These are phyloP conservation scores for Baronia brevicornis DNA, from an alignment of 2,888 invertebrate genomes.

Conservation along the genomic window DNA sequence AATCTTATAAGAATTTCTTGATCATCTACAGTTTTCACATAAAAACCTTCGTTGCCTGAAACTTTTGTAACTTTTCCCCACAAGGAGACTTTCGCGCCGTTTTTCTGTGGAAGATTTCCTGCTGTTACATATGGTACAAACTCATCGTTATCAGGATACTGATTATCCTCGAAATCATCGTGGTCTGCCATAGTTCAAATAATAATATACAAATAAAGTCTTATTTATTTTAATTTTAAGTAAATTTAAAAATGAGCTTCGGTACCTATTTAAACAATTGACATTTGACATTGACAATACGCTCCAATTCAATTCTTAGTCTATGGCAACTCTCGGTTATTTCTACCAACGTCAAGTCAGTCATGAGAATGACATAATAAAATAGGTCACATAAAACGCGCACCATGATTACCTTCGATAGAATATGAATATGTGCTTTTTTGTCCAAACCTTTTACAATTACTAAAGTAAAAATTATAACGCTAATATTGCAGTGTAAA, in stretches of 20 bases:
- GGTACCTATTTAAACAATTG: no score
- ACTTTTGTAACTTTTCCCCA: conserved; percentile 69
- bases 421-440: no score
- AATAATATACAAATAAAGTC: neutral
- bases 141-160: conserved; percentile 67
- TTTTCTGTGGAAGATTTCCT: conserved; percentile 56
- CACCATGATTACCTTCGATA: no score
- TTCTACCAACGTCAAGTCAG: no score
- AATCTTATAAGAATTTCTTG: conserved; percentile 59
- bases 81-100: conserved; percentile 62
- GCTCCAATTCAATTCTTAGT: no score
- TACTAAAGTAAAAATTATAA: no score
- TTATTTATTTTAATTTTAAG: no score
- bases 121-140: conserved; percentile 65
- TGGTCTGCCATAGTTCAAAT: conserved; percentile 47
- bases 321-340: no score
- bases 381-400: conserved; percentile 3
- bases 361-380: conserved; percentile 4
- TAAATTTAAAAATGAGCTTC: no score
- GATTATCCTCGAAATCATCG: conserved; percentile 64
- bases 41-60: conserved; percentile 59
- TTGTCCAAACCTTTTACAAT: no score
- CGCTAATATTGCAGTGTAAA: neutral
- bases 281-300: no score
- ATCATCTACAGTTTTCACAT: conserved; percentile 63